phyloP scores from a whole-genome alignment of 2,113 vertebrate species.

The Gasterosteus nipponicus region DNA sequence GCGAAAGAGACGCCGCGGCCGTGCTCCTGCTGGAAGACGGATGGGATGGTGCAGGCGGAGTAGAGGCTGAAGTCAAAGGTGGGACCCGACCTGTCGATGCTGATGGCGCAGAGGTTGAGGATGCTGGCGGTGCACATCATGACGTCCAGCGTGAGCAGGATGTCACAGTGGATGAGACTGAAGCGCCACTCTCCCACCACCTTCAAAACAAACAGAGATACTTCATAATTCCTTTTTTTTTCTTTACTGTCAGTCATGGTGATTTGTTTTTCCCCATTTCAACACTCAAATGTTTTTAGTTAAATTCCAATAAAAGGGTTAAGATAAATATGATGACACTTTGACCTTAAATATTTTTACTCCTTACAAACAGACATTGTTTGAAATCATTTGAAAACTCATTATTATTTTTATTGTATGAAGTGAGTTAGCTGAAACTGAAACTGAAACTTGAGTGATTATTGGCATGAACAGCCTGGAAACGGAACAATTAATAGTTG shows the following conservation, averaged over 20 bases:
- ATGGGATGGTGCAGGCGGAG: neutral
- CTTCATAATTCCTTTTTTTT: neutral
- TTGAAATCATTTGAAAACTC: neutral
- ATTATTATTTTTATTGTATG: neutral
- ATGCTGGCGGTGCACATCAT: slow-evolving; percentile 86
- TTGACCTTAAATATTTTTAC: neutral
- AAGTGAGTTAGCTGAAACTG: neutral
- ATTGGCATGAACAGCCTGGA: neutral
- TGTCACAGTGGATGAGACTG: slow-evolving; percentile 82
- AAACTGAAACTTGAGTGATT: too few species aligned
- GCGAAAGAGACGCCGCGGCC: neutral
- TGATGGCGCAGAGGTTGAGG: slow-evolving; percentile 85
- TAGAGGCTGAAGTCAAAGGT: neutral
- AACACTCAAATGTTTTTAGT: neutral
- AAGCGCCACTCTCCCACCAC: slow-evolving; percentile 83
- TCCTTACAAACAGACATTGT: neutral
- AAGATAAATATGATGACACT: neutral
- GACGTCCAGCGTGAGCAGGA: slow-evolving; percentile 82
- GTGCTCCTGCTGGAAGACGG: slow-evolving; percentile 20
- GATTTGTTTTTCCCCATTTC: neutral
- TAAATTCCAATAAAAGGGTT: neutral
- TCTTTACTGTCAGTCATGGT: neutral
- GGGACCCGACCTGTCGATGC: slow-evolving; percentile 79
- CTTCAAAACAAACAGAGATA: slow-evolving; percentile 47
- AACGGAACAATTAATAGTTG: neutral